These are phyloP conservation scores for Gymnocypris eckloni DNA, from an alignment of 2,797 vertebrate genomes.

Conservation along the genomic window DNA sequence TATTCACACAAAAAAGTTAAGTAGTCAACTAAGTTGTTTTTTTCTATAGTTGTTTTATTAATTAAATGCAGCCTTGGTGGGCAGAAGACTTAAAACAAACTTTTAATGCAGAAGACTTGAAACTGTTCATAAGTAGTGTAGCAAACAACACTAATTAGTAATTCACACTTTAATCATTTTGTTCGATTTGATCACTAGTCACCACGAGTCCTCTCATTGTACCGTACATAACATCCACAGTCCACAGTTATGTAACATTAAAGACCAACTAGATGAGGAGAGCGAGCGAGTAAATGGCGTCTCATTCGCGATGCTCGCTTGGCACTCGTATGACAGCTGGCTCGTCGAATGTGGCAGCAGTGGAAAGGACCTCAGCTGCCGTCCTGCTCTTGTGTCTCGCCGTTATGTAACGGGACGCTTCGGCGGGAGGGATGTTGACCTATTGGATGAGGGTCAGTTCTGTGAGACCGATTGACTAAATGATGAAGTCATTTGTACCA, in stretches of 20 bases:
- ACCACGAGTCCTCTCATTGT: not conserved
- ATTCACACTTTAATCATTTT: not conserved
- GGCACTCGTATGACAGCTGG: constrained; percentile 39
- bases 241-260: not conserved
- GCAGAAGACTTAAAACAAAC: not conserved
- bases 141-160: not conserved
- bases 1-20: not conserved
- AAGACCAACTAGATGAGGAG: constrained; percentile 5
- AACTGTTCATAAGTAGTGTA: not conserved
- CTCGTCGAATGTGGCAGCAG: constrained; percentile 11
- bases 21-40: not conserved
- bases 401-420: constrained; percentile 24
- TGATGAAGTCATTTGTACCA: not conserved
- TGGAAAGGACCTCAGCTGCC: constrained; percentile 33
- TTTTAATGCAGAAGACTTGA: not conserved
- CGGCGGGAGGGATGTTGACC: not conserved
- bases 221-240: not conserved
- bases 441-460: constrained; percentile 1
- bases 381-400: not conserved
- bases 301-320: not conserved
- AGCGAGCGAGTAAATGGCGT: not conserved
- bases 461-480: not conserved
- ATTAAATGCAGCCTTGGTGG: not conserved
- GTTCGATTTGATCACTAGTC: not conserved
- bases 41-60: not conserved